Conservation (phyloP, 2,797 vertebrate genomes). For the Dermochelys coriacea region DNA sequence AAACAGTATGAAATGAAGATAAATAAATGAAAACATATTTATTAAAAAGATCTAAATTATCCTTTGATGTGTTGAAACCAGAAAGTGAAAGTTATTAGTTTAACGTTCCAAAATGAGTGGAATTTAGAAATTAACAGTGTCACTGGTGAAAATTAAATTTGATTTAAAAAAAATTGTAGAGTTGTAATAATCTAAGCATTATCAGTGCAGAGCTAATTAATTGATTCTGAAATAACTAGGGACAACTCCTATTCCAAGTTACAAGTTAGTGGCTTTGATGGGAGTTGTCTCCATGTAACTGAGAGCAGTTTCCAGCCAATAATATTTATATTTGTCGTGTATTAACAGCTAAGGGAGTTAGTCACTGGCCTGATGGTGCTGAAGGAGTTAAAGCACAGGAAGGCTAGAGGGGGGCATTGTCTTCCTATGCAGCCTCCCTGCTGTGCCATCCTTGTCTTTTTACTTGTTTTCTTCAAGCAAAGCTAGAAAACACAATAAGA, state of each 20-base stretch:
- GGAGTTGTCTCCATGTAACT: not conserved
- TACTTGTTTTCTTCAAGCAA: no score
- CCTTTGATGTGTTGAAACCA: not conserved
- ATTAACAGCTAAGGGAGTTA: not conserved
- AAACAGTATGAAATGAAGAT: not conserved
- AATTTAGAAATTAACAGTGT: not conserved
- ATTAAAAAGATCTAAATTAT: not conserved
- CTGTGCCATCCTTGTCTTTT: not conserved
- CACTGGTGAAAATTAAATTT: not conserved
- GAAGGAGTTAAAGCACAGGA: not conserved
- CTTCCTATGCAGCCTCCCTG: not conserved
- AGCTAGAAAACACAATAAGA: no score
- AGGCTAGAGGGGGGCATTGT: not conserved
- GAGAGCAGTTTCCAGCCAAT: not conserved
- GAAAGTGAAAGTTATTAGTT: not conserved
- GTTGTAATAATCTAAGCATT: not conserved
- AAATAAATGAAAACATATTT: not conserved
- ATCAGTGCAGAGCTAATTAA: not conserved
- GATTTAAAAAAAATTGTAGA: not conserved
- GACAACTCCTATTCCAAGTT: not conserved
- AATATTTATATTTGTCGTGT: not conserved
- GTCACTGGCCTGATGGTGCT: not conserved
- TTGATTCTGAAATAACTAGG: not conserved
- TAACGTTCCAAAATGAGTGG: not conserved
- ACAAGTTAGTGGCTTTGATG: fast-evolving